Conservation (phyloP, 2,888 invertebrate species). For the Keiferia lycopersicella region DNA sequence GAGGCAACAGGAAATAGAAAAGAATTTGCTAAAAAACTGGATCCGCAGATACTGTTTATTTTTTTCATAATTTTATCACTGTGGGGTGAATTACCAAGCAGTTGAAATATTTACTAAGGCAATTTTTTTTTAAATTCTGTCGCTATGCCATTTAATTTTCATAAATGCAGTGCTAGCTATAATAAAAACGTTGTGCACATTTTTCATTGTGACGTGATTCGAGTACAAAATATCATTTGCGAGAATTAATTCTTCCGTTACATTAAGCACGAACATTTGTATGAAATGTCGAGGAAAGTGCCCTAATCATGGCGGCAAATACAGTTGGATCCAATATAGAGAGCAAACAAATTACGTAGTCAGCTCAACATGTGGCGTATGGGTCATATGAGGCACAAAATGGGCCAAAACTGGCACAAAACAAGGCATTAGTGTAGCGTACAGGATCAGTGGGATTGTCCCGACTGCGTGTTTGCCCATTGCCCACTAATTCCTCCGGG, state of each 20-base stretch:
- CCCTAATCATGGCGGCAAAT: not conserved
- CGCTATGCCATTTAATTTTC: not conserved
- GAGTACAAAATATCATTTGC: not conserved
- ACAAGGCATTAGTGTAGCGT: constrained; percentile 15
- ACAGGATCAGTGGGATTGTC: constrained; percentile 35
- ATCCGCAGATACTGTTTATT: too few species aligned
- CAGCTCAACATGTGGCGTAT: constrained; percentile 15
- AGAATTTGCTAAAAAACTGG: too few species aligned
- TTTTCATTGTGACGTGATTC: constrained; percentile 11
- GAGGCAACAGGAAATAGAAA: too few species aligned
- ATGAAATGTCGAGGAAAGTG: constrained; percentile 9
- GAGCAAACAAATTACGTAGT: constrained; percentile 3
- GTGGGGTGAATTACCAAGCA: too few species aligned
- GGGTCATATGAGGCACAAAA: constrained; percentile 19
- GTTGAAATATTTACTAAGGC: too few species aligned
- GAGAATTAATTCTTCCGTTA: not conserved
- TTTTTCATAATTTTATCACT: too few species aligned
- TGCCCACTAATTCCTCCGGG: constrained; percentile 49
- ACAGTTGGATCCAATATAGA: not conserved
- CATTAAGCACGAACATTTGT: not conserved
- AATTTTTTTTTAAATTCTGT: too few species aligned
- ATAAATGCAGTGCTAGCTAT: not conserved
- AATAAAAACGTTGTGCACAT: not conserved
- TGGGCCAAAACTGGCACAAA: constrained; percentile 22
- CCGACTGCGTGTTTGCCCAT: constrained; percentile 39